Percentiles rank a stretch among this genome's conserved stretches.
Evolutionary conservation across 2,888 invertebrate species (phyloP).

Genomic region (Nymphalis urticae): DNA sequence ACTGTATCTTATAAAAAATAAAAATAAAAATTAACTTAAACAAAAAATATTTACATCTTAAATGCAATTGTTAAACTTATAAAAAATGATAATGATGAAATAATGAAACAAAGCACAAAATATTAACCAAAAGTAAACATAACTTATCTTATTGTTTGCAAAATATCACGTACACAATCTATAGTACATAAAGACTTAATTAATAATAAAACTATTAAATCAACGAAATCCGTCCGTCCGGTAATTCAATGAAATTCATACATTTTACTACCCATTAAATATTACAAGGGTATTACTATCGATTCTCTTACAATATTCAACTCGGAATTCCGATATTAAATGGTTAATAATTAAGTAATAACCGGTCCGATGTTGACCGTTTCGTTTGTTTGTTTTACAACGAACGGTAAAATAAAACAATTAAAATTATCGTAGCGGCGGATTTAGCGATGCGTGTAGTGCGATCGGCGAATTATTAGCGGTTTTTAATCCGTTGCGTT

Average conservation of each 20-base stretch:
- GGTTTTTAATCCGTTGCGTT: constrained; percentile 53
- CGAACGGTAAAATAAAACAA: constrained; percentile 37
- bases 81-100: too few relatives aligned
- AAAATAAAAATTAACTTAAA: too few relatives aligned
- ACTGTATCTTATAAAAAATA: too few relatives aligned
- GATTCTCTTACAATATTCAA: constrained; percentile 32
- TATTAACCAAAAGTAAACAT: not conserved
- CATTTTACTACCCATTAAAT: constrained; percentile 20
- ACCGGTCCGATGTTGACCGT: constrained; percentile 28
- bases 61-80: too few relatives aligned
- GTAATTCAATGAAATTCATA: constrained; percentile 14
- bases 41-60: too few relatives aligned
- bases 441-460: constrained; percentile 41
- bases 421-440: constrained; percentile 45
- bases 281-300: constrained; percentile 24
- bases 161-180: not conserved
- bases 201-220: constrained; percentile 1
- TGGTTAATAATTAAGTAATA: constrained; percentile 42
- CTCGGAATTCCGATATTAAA: constrained; percentile 39
- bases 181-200: not conserved
- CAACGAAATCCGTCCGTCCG: constrained; percentile 9
- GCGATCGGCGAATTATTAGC: constrained; percentile 47
- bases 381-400: constrained; percentile 22
- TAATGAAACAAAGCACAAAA: too few relatives aligned
- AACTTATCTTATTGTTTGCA: not conserved